Percentiles rank a stretch among this genome's conserved stretches.
phyloP scores from a whole-genome alignment of 2,113 vertebrate species.

The Scomber colias region DNA sequence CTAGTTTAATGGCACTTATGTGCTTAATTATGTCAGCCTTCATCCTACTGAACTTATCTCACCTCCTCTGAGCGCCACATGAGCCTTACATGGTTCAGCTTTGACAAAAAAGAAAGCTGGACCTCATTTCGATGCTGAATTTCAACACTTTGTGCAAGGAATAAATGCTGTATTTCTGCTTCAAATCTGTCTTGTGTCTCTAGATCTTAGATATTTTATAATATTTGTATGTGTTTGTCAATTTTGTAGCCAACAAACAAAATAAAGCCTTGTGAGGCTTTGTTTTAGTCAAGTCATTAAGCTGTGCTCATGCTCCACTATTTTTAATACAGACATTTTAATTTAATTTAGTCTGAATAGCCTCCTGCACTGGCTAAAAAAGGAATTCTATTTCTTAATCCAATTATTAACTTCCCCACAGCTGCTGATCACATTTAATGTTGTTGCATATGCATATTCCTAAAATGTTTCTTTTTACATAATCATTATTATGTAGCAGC shows the following conservation, averaged over 20 bases:
- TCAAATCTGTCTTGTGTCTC: slow-evolving; percentile 4
- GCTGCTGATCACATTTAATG: too few relatives aligned
- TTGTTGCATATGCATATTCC: too few relatives aligned
- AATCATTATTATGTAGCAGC: too few relatives aligned
- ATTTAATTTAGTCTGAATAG: background rate
- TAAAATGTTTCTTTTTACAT: too few relatives aligned
- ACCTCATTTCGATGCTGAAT: background rate
- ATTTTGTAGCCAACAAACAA: background rate
- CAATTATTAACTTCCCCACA: too few relatives aligned
- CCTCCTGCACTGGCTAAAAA: too few relatives aligned
- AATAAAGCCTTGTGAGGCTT: background rate
- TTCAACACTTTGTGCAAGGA: background rate
- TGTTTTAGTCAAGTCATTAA: background rate
- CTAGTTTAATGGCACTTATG: slow-evolving; percentile 64
- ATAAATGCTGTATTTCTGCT: background rate
- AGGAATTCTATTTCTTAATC: too few relatives aligned
- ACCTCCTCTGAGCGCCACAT: slow-evolving; percentile 25
- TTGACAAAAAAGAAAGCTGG: slow-evolving; percentile 25
- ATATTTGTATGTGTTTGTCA: background rate
- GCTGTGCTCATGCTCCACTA: background rate
- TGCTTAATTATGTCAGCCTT: slow-evolving; percentile 70
- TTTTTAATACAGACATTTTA: background rate
- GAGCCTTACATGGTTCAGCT: slow-evolving; percentile 1
- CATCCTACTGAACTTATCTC: slow-evolving; percentile 25
- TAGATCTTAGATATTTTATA: too few relatives aligned